These are phyloP conservation scores for Prenolepis imparis DNA, from an alignment of 2,888 invertebrate species.

Conservation along the genomic window DNA sequence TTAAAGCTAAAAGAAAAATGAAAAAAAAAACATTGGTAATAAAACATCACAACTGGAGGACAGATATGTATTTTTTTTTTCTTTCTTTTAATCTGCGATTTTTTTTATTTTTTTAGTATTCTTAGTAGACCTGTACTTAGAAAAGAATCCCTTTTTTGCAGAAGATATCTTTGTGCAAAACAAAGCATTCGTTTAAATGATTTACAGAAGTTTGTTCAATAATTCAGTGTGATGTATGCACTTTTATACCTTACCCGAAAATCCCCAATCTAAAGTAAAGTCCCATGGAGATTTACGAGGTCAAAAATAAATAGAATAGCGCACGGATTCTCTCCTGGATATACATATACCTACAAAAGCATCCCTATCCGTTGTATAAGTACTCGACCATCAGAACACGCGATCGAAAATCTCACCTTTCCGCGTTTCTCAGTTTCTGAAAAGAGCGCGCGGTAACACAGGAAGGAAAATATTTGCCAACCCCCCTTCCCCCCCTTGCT, in stretches of 20 bases:
- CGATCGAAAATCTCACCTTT: slow-evolving; percentile 58
- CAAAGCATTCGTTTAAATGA: slow-evolving; percentile 21
- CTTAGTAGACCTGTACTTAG: background rate
- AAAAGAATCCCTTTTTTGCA: background rate
- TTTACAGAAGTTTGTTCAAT: slow-evolving; percentile 48
- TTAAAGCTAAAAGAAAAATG: background rate
- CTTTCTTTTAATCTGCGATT: background rate
- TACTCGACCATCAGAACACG: slow-evolving; percentile 15
- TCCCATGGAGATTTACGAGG: slow-evolving; percentile 67
- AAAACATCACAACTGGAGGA: background rate
- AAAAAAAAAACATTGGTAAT: background rate
- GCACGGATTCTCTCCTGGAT: slow-evolving; percentile 46
- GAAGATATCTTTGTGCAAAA: background rate
- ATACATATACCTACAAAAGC: slow-evolving; percentile 59
- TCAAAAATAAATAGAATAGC: slow-evolving; percentile 73
- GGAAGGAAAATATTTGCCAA: slow-evolving; percentile 71
- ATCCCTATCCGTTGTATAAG: slow-evolving; percentile 42
- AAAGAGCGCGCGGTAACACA: slow-evolving; percentile 51
- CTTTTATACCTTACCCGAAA: slow-evolving; percentile 57
- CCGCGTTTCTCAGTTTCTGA: slow-evolving; percentile 72
- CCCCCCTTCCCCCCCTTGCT: slow-evolving; percentile 53
- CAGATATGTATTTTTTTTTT: too few relatives aligned
- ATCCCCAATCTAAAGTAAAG: slow-evolving; percentile 23
- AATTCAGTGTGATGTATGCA: background rate
- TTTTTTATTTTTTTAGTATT: slow-evolving; percentile 7